Evolutionary conservation across 2,888 invertebrate species (phyloP).

Genomic region (Eilema depressum): DNA sequence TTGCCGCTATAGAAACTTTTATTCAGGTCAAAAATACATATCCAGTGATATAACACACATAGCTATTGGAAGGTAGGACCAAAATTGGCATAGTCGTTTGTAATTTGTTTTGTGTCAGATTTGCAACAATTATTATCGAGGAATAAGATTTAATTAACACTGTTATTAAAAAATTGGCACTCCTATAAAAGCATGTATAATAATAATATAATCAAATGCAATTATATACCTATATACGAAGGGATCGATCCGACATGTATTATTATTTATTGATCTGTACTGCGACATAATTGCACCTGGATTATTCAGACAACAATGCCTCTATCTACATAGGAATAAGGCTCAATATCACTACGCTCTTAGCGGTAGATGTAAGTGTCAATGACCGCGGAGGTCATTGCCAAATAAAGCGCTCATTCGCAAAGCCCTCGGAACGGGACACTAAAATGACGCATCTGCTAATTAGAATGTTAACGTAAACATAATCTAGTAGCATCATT

Average conservation of each 20-base stretch:
- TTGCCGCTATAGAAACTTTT: no score
- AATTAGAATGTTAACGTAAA: slow-evolving; percentile 45
- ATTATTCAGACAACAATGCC: slow-evolving; percentile 24
- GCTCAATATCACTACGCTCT: slow-evolving; percentile 39
- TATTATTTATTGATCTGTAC: slow-evolving; percentile 43
- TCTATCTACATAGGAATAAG: slow-evolving; percentile 45
- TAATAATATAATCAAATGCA: slow-evolving; percentile 32
- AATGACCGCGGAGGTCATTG: slow-evolving; percentile 82
- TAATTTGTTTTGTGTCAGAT: no score
- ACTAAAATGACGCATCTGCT: slow-evolving; percentile 71
- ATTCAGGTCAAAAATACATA: no score
- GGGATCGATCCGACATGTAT: slow-evolving; percentile 34
- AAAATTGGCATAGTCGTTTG: no score
- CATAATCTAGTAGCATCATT: slow-evolving; percentile 45
- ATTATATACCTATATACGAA: slow-evolving; percentile 37
- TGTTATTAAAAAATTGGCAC: slow-evolving; percentile 36
- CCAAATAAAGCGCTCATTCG: slow-evolving; percentile 77
- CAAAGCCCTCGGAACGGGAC: slow-evolving; percentile 71
- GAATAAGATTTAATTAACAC: slow-evolving; percentile 25
- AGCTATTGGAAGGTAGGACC: no score
- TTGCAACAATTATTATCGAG: no score
- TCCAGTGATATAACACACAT: no score
- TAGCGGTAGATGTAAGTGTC: slow-evolving; percentile 56
- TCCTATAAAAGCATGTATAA: slow-evolving; percentile 30
- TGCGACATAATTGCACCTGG: slow-evolving; percentile 37